Base-by-base conservation (phyloP, 2,113 vertebrate genomes). In the Centropristis striata region DNA sequence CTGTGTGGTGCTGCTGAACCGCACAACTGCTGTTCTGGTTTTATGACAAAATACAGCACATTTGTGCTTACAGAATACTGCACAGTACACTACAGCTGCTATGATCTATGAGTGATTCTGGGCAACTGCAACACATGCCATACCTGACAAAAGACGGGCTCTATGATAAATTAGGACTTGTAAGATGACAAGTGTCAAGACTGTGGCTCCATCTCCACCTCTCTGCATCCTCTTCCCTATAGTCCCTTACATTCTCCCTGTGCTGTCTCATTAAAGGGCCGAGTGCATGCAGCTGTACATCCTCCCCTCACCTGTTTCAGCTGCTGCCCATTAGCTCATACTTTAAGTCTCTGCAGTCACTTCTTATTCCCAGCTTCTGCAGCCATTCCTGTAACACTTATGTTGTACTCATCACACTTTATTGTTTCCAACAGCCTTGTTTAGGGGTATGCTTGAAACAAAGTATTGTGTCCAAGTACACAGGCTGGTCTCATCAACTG, bases 111-210 rank as follows among this genome's bases (percentile, higher is more conserved):
- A 69, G 27, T 61, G n/a, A 80, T 58, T 72, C 47, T 39, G 32
- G 59, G 32, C 72, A 70, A 64, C 7, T 67, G 66, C 39, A 71
- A 47, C 50, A 66, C 23, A 59, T 44, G 47, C 61, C 54, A 67
- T 60, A 32, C 37, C 58, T 73, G 78, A 73, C 81, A 83, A 72
- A 70, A 66, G 32, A 75, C 59, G 65, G 20, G 66, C 8, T 51
- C 42, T 6, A 67, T 80, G 49, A 73, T 66, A 68, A 77, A 87
- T 75, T 46, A 76, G 78, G 75, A 78, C 60, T 32, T 32, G 32
- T 80, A 67, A 50, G 70, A 79, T 85, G 60, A 75, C 64, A 86
- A 74, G 70, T 78, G 74, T 57, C 32, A 67, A 76, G 28, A 50
- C 49, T 58, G 55, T 61, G 46, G 53, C 50, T 84, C 55, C 63